These are phyloP conservation scores for Rhodeus uyekii DNA, from an alignment of 2,797 vertebrate species.

Conservation along the genomic window DNA sequence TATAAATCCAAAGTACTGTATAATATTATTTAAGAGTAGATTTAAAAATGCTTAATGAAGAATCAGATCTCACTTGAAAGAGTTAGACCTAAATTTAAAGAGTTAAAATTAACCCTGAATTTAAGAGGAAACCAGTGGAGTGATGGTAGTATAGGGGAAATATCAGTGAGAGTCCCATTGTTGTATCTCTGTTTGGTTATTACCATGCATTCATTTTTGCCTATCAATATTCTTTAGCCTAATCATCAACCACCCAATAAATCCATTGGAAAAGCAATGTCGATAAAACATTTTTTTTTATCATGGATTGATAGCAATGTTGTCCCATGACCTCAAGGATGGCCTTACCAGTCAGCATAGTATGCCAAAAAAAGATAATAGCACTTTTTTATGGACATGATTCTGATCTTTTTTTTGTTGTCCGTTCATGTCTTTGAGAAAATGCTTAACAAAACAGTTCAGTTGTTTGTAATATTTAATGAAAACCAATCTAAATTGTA, in stretches of 20 bases:
- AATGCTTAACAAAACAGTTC: slow-evolving; percentile 12
- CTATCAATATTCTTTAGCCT: neutral
- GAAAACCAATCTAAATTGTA: neutral
- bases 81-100: no score
- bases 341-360: neutral
- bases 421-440: neutral
- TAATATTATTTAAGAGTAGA: neutral
- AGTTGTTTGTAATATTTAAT: slow-evolving; percentile 14
- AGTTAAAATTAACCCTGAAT: neutral
- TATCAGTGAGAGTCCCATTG: neutral
- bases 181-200: neutral
- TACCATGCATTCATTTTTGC: neutral
- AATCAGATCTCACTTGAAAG: neutral
- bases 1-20: neutral
- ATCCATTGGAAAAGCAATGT: neutral
- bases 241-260: neutral
- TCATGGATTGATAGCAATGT: neutral
- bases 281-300: no score
- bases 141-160: neutral
- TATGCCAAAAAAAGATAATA: neutral
- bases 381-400: neutral
- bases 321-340: neutral
- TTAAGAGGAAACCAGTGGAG: neutral
- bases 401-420: neutral
- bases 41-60: neutral